These are phyloP conservation scores for Prunella himalayana DNA, from an alignment of 2,113 vertebrate species.

Conservation along the genomic window DNA sequence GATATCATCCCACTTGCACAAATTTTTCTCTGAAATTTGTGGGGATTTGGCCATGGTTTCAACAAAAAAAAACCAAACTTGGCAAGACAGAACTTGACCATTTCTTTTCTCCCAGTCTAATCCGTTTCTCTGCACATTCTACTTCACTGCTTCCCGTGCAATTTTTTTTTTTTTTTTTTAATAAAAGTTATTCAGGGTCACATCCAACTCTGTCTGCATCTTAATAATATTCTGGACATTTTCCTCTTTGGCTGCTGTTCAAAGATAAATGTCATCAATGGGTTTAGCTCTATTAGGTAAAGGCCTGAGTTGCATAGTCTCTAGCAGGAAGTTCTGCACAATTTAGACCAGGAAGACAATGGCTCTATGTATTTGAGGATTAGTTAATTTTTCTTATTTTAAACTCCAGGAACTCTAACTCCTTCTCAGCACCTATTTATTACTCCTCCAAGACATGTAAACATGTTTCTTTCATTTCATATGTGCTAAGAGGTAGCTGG, in stretches of 20 bases:
- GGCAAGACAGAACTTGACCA: neutral
- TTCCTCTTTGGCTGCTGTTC: neutral
- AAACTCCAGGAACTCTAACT: neutral
- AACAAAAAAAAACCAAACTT: neutral
- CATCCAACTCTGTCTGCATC: neutral
- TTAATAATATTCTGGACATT: constrained; percentile 1
- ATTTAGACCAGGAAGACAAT: neutral
- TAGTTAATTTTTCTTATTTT: neutral
- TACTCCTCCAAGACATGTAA: neutral
- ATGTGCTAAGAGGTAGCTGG: neutral
- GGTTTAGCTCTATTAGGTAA: neutral
- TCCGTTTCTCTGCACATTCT: neutral
- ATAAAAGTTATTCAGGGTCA: neutral
- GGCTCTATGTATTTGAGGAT: neutral
- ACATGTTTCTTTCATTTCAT: neutral
- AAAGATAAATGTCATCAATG: neutral
- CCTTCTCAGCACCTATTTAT: neutral
- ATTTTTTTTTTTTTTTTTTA: neutral
- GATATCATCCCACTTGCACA: neutral
- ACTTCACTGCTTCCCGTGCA: neutral
- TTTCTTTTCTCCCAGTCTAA: neutral
- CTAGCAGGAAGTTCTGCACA: neutral
- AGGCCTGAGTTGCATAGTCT: neutral
- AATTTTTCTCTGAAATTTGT: neutral
- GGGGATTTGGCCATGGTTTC: neutral